These are phyloP conservation scores for Antitype chi DNA, from an alignment of 2,888 invertebrate species.

Conservation along the genomic window DNA sequence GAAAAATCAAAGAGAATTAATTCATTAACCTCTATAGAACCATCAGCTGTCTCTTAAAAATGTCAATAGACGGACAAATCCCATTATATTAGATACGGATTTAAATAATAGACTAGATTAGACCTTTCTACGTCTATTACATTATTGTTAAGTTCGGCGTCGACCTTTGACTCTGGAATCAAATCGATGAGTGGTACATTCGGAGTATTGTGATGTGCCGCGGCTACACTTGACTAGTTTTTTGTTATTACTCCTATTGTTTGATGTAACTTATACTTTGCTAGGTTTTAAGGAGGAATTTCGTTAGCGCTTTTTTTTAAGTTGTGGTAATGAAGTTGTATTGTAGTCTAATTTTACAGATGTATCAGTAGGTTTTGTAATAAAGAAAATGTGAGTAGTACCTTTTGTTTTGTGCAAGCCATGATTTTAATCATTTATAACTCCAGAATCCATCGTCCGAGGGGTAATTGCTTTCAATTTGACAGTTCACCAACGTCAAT, in stretches of 20 bases:
- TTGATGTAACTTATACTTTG: constrained; percentile 83
- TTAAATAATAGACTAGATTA: constrained; percentile 83
- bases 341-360: not conserved
- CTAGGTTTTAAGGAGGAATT: constrained; percentile 72
- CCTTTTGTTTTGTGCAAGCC: not conserved
- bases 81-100: constrained; percentile 77
- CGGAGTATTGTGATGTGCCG: constrained; percentile 79
- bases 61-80: constrained; percentile 68
- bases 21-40: constrained; percentile 69
- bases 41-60: constrained; percentile 72
- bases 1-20: constrained; percentile 65
- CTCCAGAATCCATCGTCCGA: not conserved
- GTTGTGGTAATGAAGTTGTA: not conserved
- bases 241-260: constrained; percentile 87
- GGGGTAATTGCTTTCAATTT: no score
- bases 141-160: constrained; percentile 64
- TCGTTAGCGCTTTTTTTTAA: constrained; percentile 57
- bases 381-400: not conserved
- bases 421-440: not conserved
- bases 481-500: no score
- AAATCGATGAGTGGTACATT: constrained; percentile 83
- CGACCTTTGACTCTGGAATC: constrained; percentile 79
- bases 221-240: constrained; percentile 81
- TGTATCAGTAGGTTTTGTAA: not conserved
- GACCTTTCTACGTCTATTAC: constrained; percentile 78